Evolutionary conservation across 2,888 invertebrate genomes (phyloP).

Genomic region (Thymelicus acteon): DNA sequence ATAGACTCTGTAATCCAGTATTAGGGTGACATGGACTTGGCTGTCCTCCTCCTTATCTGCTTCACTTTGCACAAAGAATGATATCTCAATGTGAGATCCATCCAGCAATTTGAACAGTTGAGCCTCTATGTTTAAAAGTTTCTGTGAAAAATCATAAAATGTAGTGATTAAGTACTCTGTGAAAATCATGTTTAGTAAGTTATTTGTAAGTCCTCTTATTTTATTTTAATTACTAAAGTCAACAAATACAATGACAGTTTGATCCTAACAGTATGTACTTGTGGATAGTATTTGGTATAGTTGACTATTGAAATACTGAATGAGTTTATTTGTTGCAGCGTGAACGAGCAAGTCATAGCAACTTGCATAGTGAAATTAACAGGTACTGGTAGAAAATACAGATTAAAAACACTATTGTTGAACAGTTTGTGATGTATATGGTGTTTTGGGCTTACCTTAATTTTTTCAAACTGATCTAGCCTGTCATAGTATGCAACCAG

Average conservation of each 20-base stretch:
- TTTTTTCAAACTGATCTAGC: conserved; percentile 62
- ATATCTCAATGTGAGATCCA: conserved; percentile 67
- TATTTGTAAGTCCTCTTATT: too few species aligned
- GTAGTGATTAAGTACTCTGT: too few species aligned
- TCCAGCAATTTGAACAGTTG: conserved; percentile 66
- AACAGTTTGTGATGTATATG: neutral
- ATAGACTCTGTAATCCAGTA: conserved; percentile 67
- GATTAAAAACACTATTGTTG: too few species aligned
- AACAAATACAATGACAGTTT: too few species aligned
- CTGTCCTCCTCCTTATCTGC: conserved; percentile 55
- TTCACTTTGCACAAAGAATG: conserved; percentile 55
- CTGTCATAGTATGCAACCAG: conserved; percentile 72
- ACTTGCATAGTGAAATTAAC: too few species aligned
- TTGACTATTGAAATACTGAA: too few species aligned
- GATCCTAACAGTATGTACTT: too few species aligned
- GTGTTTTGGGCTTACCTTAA: conserved; percentile 56
- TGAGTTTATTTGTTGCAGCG: too few species aligned
- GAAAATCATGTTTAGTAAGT: neutral
- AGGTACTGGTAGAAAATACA: too few species aligned
- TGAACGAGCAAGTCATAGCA: too few species aligned
- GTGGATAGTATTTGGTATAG: too few species aligned
- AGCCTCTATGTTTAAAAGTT: conserved; percentile 60
- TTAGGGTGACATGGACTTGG: conserved; percentile 54
- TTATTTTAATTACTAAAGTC: too few species aligned
- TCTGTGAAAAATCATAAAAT: conserved; percentile 56